Base-by-base conservation (phyloP, 2,113 vertebrate species). In the Cyanoderma ruficeps region DNA sequence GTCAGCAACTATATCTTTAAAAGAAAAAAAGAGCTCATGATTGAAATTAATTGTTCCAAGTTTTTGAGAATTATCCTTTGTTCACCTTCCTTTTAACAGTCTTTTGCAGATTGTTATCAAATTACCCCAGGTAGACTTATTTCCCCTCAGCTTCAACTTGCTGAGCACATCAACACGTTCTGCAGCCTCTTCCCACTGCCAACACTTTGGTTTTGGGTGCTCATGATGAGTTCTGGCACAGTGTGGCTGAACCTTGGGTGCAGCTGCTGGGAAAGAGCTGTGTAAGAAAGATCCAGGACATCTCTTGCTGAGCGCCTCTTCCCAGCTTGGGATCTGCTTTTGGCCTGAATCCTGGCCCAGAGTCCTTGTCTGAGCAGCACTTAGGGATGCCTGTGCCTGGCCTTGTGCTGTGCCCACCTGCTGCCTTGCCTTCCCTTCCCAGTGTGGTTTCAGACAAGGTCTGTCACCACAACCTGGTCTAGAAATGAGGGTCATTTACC, bases 271-370 rank as follows among this genome's bases (percentile, higher is more conserved):
- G n/a, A 49, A 83, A 89, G 18, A 76, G 15, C 11, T 56, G 18
- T 22, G 17, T 46, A 44, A 81, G 7, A 67, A 71, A 77, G 24
- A 37, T 20, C 6, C 46, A 31, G 33, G 18, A 72, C 14, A 15
- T 53, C 24, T 22, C 53, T 69, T 0, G 0, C 0, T 41, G 19
- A 11, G 10, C 23, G 7, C 4, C 23, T 28, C n/a, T 9, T 12
- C 15, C 27, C 2, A 3, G 24, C 17, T 22, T 10, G 1, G 16
- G n/a, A 83, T 33, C 46, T 83, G 46, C 13, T 61, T 89, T 44
- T 70, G 77, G 12, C 12, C 22, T 63, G 44, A 71, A 1, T 31
- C 16, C 14, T 25, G 14, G 18, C n/a, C 21, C 31, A 18, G 2
- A 3, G 35, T 42, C 35, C 22, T 50, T 41, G 12, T 27, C 49